Evolutionary conservation across 2,113 vertebrate genomes (phyloP).

Genomic region (Ictalurus furcatus): DNA sequence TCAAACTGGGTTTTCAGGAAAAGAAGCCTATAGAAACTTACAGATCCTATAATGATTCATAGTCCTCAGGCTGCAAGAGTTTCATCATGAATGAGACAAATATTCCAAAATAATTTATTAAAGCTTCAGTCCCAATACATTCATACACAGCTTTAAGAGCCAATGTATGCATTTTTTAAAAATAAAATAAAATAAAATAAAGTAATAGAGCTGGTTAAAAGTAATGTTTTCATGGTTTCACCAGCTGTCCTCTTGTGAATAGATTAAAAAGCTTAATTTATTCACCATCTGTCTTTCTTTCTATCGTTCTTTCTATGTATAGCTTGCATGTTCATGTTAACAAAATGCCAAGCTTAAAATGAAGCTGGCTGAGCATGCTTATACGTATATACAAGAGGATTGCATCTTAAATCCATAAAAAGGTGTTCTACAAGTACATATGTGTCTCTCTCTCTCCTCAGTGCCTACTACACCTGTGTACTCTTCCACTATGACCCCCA

Average conservation of each 20-base stretch:
- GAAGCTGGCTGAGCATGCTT: background rate
- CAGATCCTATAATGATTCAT: too few species aligned
- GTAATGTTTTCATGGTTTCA: background rate
- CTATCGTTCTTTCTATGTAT: background rate
- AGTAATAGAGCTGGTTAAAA: background rate
- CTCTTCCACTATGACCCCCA: slow-evolving; percentile 69
- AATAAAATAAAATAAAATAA: too few species aligned
- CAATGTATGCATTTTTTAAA: background rate
- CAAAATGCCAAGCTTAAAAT: background rate
- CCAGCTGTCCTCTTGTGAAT: background rate
- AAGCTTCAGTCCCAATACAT: background rate
- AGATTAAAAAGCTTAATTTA: background rate
- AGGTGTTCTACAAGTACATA: background rate
- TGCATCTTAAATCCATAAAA: background rate
- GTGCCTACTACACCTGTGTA: slow-evolving; percentile 32
- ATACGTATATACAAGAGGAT: background rate
- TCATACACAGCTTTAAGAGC: background rate
- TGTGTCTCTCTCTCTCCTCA: background rate
- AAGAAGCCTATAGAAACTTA: too few species aligned
- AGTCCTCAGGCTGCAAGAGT: background rate
- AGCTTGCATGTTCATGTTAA: background rate
- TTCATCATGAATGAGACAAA: background rate
- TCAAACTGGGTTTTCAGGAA: too few species aligned
- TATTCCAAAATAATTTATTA: background rate
- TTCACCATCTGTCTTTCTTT: background rate